Conservation (phyloP, 2,113 vertebrate genomes). For the Chascanopsetta lugubris region DNA sequence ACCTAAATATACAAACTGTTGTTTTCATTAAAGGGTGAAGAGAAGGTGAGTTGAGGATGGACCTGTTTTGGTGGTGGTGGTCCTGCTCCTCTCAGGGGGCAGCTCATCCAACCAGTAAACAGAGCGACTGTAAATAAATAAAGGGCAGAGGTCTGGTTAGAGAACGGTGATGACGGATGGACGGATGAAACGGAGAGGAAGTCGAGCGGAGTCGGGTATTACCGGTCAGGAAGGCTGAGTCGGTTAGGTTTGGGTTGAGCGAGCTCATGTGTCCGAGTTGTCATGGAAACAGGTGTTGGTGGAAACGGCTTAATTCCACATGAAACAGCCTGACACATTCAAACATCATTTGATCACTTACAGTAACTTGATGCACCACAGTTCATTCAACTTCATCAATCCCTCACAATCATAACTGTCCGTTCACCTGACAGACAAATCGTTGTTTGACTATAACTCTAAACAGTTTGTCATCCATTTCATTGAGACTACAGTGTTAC, state of each 20-base stretch:
- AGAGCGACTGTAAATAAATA: conserved; percentile 65
- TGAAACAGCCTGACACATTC: no score
- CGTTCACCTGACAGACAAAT: not conserved
- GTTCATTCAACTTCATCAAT: no score
- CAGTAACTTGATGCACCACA: no score
- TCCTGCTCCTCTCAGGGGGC: conserved; percentile 36
- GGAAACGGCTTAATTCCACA: no score
- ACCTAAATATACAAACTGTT: no score
- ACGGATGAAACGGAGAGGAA: not conserved
- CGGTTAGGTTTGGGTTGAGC: conserved; percentile 68
- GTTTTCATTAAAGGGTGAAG: no score
- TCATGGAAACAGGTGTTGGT: conserved; percentile 58
- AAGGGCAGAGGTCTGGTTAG: not conserved
- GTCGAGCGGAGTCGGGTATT: not conserved
- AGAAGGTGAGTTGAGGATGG: not conserved
- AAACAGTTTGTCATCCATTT: no score
- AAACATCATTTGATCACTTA: not conserved
- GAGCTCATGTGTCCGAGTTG: conserved; percentile 55
- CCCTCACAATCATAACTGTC: no score
- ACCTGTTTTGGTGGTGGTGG: conserved; percentile 61
- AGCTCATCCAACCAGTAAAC: conserved; percentile 79
- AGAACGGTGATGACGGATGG: not conserved
- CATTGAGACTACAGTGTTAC: not conserved
- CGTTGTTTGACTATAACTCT: no score
- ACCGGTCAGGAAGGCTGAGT: conserved; percentile 74